phyloP scores from a whole-genome alignment of 2,113 vertebrate genomes.

The Mohoua ochrocephala region DNA sequence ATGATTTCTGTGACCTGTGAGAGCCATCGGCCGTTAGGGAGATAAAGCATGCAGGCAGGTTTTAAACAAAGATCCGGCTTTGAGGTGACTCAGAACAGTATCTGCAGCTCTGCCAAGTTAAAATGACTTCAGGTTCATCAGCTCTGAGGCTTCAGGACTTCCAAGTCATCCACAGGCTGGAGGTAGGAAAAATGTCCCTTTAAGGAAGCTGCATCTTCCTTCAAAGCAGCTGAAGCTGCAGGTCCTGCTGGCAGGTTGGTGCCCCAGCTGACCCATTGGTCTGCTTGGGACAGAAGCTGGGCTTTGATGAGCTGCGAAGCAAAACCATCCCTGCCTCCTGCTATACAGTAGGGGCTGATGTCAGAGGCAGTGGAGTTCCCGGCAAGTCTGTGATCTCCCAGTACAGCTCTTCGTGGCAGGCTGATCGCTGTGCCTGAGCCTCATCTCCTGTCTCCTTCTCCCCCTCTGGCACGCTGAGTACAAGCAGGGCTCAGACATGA shows the following conservation, averaged over 20 bases:
- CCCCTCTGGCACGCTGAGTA: accelerated
- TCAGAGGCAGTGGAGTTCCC: not conserved
- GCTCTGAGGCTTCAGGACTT: not conserved
- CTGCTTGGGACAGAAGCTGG: not conserved
- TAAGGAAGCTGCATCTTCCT: not conserved
- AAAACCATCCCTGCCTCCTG: not conserved
- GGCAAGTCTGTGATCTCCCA: not conserved
- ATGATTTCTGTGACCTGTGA: not conserved
- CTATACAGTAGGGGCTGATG: not conserved
- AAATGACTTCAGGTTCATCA: not conserved
- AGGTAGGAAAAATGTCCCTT: not conserved
- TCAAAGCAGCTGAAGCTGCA: not conserved
- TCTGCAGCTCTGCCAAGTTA: not conserved
- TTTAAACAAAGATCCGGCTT: not conserved
- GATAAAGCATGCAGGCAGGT: not conserved
- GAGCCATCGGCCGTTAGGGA: not conserved
- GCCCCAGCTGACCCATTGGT: not conserved
- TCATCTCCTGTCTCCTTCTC: not conserved
- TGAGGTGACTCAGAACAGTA: not conserved
- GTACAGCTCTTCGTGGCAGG: not conserved
- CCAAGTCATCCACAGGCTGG: not conserved
- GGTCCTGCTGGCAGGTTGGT: not conserved
- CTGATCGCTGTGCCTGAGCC: not conserved
- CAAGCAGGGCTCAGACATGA: not conserved
- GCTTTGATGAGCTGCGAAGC: not conserved